Percentiles rank a stretch among this genome's conserved stretches.
Conservation (phyloP, 2,113 vertebrate species). For the Rhea pennata region DNA sequence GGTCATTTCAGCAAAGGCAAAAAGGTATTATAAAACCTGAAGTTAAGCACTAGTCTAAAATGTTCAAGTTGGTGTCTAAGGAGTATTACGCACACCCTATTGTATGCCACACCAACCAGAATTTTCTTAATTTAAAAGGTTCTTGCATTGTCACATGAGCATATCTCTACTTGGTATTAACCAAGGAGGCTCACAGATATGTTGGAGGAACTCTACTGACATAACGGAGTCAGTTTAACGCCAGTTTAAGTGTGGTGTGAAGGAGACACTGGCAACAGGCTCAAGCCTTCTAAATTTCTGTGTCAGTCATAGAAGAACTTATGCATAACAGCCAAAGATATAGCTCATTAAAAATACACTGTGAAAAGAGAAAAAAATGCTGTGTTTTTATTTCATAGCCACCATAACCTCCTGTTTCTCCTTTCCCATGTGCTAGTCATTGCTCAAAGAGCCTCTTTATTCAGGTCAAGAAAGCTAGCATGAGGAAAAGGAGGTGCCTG, state of each 20-base stretch:
- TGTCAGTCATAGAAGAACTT: background rate
- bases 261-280: background rate
- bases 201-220: background rate
- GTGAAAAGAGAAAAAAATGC: background rate
- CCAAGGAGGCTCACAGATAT: background rate
- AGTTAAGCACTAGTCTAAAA: background rate
- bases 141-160: background rate
- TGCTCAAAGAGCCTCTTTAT: constrained; percentile 20
- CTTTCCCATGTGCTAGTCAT: constrained; percentile 5
- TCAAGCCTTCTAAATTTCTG: background rate
- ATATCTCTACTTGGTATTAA: background rate
- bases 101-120: background rate
- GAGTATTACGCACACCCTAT: background rate
- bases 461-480: background rate
- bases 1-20: background rate
- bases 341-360: background rate
- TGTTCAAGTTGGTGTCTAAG: background rate
- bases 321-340: background rate
- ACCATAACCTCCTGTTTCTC: background rate
- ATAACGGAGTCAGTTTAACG: background rate
- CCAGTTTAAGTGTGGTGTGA: background rate
- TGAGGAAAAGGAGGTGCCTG: constrained; percentile 7
- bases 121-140: background rate
- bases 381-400: background rate
- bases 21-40: background rate